Base-by-base conservation (phyloP, 2,797 vertebrate species). In the Lutjanus argentimaculatus region DNA sequence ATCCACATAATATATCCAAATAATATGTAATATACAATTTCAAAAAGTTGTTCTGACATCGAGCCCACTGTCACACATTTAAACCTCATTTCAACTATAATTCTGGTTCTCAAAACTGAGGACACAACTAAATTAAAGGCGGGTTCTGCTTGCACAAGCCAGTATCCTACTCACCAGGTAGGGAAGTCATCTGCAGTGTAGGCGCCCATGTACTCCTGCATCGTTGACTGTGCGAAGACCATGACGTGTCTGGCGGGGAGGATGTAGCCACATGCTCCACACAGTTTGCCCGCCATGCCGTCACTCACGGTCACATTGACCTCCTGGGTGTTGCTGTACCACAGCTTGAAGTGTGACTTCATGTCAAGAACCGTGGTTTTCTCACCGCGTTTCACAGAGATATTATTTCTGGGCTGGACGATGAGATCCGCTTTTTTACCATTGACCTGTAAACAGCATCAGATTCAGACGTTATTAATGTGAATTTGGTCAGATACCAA, bases 131-230 rank as follows among this genome's bases (percentile, higher is more conserved):
- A 16, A 68, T 25, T 13, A 57, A 40, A 57, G 8, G 16, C 2
- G 40, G 51, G 2, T 36, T 1, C 25, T 17, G 14, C 45, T 66
- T 48, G 5, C 12, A 36, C 36, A 42, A 42, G 12, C 4, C 14
- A 45, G 40, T 0, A 11, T 0, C 63, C 68, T 79, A 61, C 79
- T 81, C 67, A 93, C 90, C 85, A 96, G 69, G 63, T 88, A 5
- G 19, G 94, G 90, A 88, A 94, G 89, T 87, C 95, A 83, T 30
- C 84, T 55, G 85, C 92, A 84, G 4, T 88, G 79, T 78, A 95
- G 57, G 80, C 12, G 16, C 86, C 75, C 6, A 92, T 82, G 0
- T 36, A 90, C 17, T 59, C 67, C 67, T 93, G 67, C 46, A 93
- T 87, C 21, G 21, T 82, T 52, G 87, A 86, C 21, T 59, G 10